Evolutionary conservation across 2,113 vertebrate genomes (phyloP), one percentile per base, ranked within the genome.

Genomic region (Eublepharis macularius): DNA sequence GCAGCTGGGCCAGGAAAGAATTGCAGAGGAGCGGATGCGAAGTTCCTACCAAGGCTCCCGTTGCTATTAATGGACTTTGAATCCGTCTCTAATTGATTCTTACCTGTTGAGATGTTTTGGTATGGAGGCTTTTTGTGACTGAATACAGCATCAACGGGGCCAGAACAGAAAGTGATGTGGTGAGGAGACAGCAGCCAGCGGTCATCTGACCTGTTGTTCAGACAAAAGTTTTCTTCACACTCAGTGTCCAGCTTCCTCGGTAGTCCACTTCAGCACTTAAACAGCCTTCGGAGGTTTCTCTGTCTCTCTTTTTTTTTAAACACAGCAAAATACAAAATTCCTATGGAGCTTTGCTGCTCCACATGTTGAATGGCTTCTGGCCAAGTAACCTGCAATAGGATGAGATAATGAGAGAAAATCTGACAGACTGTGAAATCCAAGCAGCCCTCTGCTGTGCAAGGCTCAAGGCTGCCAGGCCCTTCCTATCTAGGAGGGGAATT

Each of bases 361-460:
- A 24, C 26, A 39, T 29, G 43, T 32, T 13, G 14, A 73, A 76
- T 77, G 32, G 45, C 34, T 82, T 76, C 60, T 29, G 21, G 78
- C 17, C 79, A 72, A 82, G 85, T 75, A 74, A 81, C 73, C 81
- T 86, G 81, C n/a, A 36, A 41, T 47, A 36, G 66, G 47, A 82
- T 73, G 45, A 82, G 84, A 89, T 82, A 88, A 84, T 72, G 76
- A 79, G 68, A 68, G 66, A 76, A 76, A 84, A 82, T 21, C 60
- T 68, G 17, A 70, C 90, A 75, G 73, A 10, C 83, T 36, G 47
- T 74, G 87, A 84, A 65, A 82, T 76, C 70, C 10, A n/a, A 84
- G 66, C 39, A 32, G 68, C 0, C 26, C 13, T n/a, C 32, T 17
- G 32, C 29, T n/a, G 41, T 21, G 74, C 45, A 54, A 17, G 73